These are phyloP conservation scores for Bombyx huttoni DNA, from an alignment of 2,888 invertebrate species.

Conservation along the genomic window DNA sequence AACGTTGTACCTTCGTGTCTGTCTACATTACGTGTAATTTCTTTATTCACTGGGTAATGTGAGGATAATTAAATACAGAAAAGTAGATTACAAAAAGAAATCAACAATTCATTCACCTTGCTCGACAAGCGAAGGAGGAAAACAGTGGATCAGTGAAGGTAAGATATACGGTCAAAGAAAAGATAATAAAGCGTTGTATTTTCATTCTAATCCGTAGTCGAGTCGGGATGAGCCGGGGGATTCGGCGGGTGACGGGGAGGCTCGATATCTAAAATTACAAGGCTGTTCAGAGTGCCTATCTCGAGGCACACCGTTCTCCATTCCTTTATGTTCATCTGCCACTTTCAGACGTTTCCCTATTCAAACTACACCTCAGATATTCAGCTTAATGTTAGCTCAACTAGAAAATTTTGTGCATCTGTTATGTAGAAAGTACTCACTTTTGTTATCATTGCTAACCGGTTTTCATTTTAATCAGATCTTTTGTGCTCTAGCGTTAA, in stretches of 20 bases:
- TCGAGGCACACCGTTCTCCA: constrained; percentile 47
- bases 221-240: constrained; percentile 41
- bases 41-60: background rate
- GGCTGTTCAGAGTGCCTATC: constrained; percentile 61
- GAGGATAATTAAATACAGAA: constrained; percentile 31
- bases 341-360: constrained; percentile 56
- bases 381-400: constrained; percentile 10
- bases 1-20: background rate
- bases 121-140: constrained; percentile 24
- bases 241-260: constrained; percentile 32
- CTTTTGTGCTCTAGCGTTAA: background rate
- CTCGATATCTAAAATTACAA: constrained; percentile 69
- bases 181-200: constrained; percentile 67
- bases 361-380: constrained; percentile 51
- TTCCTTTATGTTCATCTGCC: constrained; percentile 62
- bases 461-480: background rate
- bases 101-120: constrained; percentile 38
- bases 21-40: background rate
- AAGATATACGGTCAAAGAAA: constrained; percentile 63
- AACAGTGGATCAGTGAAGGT: constrained; percentile 41
- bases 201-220: constrained; percentile 60
- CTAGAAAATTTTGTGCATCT: background rate
- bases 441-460: background rate
- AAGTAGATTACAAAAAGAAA: constrained; percentile 31
- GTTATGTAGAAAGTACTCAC: background rate